Percentiles rank a stretch among this genome's conserved stretches.
These are phyloP conservation scores for Pyrgus malvae DNA, from an alignment of 2,888 invertebrate species.

Conservation along the genomic window DNA sequence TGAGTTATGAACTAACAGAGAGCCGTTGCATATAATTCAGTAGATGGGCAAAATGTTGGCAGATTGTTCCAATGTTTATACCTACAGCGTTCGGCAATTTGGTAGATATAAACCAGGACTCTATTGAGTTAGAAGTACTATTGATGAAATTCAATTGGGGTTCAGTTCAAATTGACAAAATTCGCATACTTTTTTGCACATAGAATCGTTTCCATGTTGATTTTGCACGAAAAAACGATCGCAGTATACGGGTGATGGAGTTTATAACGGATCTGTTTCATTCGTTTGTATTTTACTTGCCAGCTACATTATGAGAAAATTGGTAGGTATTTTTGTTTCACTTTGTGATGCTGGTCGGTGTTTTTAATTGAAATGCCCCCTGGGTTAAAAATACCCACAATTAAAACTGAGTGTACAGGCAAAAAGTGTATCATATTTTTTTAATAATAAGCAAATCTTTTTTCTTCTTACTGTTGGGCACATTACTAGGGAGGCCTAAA, in stretches of 20 bases:
- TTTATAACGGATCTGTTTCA: constrained; percentile 15
- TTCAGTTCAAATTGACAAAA: constrained; percentile 28
- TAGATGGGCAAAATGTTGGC: constrained; percentile 5
- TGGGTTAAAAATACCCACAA: no score
- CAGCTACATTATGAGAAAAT: not conserved
- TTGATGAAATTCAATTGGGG: constrained; percentile 33
- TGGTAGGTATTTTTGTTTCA: constrained; percentile 1
- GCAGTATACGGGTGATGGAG: constrained; percentile 34
- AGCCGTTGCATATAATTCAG: constrained; percentile 6
- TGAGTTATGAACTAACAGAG: constrained; percentile 6
- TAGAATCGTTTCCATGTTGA: constrained; percentile 25
- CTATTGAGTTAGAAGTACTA: constrained; percentile 20
- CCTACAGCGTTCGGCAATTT: constrained; percentile 8
- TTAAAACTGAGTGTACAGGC: no score
- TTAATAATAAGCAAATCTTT: no score
- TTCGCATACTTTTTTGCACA: constrained; percentile 24
- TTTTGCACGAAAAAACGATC: constrained; percentile 32
- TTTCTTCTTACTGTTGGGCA: no score
- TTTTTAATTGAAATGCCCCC: no score
- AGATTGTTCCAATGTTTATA: constrained; percentile 12
- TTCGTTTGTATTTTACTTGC: constrained; percentile 11
- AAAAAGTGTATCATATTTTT: no score
- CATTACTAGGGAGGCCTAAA: no score
- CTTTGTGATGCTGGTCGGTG: no score
- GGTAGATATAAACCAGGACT: constrained; percentile 9